Conservation (phyloP, 2,888 invertebrate genomes). For the Drosophila emarginata region DNA sequence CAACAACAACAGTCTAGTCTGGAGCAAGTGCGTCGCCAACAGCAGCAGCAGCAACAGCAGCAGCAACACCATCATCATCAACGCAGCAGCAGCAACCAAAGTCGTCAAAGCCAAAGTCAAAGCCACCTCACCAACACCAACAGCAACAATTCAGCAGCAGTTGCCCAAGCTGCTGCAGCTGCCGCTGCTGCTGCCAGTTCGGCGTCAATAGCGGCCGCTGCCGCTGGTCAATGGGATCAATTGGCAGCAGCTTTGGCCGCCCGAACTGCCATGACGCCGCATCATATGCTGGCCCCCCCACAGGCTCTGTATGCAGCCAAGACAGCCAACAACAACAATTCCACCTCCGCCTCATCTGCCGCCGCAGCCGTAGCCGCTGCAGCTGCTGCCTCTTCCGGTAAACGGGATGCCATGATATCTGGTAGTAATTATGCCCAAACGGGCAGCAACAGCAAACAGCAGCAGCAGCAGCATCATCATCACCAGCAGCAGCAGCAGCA, state of each 20-base stretch:
- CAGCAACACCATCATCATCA: conserved; percentile 69
- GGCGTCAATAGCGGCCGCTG: conserved; percentile 51
- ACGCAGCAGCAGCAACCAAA: conserved; percentile 78
- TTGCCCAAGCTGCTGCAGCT: conserved; percentile 39
- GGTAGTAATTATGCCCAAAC: conserved; percentile 74
- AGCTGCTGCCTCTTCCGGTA: conserved; percentile 62
- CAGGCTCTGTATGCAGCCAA: conserved; percentile 69
- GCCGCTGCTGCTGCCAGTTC: conserved; percentile 62
- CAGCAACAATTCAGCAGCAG: conserved; percentile 42
- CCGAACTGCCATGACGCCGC: conserved; percentile 72
- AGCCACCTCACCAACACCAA: conserved; percentile 49
- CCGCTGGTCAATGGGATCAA: conserved; percentile 80
- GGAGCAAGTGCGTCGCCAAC: conserved; percentile 48
- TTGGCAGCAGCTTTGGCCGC: conserved; percentile 79
- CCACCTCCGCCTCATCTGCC: conserved; percentile 27
- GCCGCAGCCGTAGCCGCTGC: conserved; percentile 30
- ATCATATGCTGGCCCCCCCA: conserved; percentile 58
- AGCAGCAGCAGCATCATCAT: conserved; percentile 48
- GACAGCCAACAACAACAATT: conserved; percentile 37
- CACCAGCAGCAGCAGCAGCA: conserved; percentile 35
- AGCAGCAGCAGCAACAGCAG: conserved; percentile 51
- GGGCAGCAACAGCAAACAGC: conserved; percentile 50
- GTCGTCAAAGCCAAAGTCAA: conserved; percentile 76
- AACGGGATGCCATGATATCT: conserved; percentile 83
- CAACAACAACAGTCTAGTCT: conserved; percentile 53